Conservation (phyloP, 2,888 invertebrate species). For the Dugesia japonica region DNA sequence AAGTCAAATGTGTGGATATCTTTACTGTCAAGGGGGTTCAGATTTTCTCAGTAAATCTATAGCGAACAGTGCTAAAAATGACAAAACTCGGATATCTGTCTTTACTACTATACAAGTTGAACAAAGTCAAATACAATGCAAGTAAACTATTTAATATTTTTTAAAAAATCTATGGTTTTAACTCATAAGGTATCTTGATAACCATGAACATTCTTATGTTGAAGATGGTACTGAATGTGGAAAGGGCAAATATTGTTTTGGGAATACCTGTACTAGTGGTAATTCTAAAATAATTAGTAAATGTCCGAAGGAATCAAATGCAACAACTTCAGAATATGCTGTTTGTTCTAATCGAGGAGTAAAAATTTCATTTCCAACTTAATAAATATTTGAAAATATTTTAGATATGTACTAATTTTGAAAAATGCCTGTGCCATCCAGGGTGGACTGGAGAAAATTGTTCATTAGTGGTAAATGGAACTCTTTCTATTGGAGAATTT, state of each 20-base stretch:
- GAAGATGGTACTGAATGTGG: slow-evolving; percentile 31
- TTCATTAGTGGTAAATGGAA: slow-evolving; percentile 1
- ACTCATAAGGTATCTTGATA: not conserved
- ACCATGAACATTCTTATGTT: slow-evolving; percentile 23
- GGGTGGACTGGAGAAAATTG: slow-evolving; percentile 32
- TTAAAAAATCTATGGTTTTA: too few relatives aligned
- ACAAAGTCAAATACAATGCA: slow-evolving; percentile 28
- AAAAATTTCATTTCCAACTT: not conserved
- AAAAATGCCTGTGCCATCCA: slow-evolving; percentile 30
- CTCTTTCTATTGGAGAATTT: not conserved
- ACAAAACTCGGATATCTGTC: not conserved
- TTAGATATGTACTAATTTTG: slow-evolving; percentile 28
- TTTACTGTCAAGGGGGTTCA: slow-evolving; percentile 28
- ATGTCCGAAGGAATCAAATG: slow-evolving; percentile 23
- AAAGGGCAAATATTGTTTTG: slow-evolving; percentile 28
- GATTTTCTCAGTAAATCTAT: not conserved
- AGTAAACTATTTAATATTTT: not conserved
- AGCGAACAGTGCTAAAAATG: not conserved
- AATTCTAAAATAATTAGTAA: not conserved
- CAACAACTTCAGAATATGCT: not conserved
- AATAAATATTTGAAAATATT: not conserved
- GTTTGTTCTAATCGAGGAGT: slow-evolving; percentile 26
- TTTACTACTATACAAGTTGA: not conserved
- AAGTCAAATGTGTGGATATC: slow-evolving; percentile 31
- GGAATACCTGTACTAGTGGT: slow-evolving; percentile 13